These are phyloP conservation scores for Agapornis roseicollis DNA, from an alignment of 2,113 vertebrate genomes.

Conservation along the genomic window DNA sequence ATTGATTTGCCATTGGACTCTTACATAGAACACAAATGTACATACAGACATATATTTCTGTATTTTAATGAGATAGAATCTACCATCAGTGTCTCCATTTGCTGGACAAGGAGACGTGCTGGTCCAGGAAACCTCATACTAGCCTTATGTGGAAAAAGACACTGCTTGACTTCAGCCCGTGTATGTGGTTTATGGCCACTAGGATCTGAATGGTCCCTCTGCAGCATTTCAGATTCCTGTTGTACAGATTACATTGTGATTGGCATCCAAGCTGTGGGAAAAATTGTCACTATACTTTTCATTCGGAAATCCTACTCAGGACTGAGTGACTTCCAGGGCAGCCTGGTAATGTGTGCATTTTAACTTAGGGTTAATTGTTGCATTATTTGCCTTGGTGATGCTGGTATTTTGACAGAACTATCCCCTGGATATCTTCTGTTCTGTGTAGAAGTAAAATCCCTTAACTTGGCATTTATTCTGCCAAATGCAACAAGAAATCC, in stretches of 20 bases:
- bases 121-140: not conserved
- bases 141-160: not conserved
- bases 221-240: not conserved
- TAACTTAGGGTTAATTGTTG: not conserved
- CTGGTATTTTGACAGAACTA: not conserved
- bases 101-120: not conserved
- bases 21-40: not conserved
- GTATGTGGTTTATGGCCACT: not conserved
- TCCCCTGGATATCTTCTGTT: not conserved
- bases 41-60: not conserved
- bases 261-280: not conserved
- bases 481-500: not conserved
- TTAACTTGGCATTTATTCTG: not conserved
- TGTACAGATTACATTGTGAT: not conserved
- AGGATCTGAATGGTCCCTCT: not conserved
- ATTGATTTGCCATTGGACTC: not conserved
- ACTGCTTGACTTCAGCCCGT: not conserved
- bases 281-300: not conserved
- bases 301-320: not conserved
- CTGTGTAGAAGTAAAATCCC: not conserved
- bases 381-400: not conserved
- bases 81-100: not conserved
- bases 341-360: not conserved
- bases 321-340: not conserved
- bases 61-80: not conserved